A percentile compares a stretch with the other conserved stretches of the same genome.
phyloP scores from a whole-genome alignment of 1,140 invertebrate species.

The Sinella curviseta region DNA sequence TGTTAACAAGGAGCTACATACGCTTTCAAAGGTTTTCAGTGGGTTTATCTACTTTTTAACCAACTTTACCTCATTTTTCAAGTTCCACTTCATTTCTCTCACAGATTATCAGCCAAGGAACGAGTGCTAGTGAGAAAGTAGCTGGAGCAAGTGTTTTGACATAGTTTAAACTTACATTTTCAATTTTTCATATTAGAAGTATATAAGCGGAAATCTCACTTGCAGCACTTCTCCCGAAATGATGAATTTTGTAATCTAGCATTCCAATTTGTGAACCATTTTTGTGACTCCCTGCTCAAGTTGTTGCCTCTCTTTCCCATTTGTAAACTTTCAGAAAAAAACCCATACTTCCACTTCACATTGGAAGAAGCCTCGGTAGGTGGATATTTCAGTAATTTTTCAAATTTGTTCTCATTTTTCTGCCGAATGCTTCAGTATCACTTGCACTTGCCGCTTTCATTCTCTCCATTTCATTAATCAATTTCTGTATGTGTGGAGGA shows the following conservation, averaged over 20 bases:
- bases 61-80: constrained; percentile 16
- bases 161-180: no score
- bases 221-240: not conserved
- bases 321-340: not conserved
- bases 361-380: not conserved
- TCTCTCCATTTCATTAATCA: constrained; percentile 19
- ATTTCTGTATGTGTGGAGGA: not conserved
- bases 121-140: not conserved
- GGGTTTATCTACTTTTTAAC: constrained; percentile 9
- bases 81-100: constrained; percentile 5
- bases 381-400: constrained; percentile 19
- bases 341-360: no score
- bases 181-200: no score
- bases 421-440: not conserved
- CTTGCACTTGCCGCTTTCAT: constrained; percentile 16
- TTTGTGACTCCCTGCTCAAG: no score
- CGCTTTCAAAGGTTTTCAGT: no score
- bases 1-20: no score
- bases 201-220: no score
- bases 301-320: not conserved
- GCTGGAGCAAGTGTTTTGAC: not conserved
- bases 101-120: not conserved
- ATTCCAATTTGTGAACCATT: constrained; percentile 15
- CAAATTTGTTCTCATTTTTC: constrained; percentile 14
- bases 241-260: not conserved